Evolutionary conservation across 2,797 vertebrate species (phyloP).

Genomic region (Neoniphon sammara): DNA sequence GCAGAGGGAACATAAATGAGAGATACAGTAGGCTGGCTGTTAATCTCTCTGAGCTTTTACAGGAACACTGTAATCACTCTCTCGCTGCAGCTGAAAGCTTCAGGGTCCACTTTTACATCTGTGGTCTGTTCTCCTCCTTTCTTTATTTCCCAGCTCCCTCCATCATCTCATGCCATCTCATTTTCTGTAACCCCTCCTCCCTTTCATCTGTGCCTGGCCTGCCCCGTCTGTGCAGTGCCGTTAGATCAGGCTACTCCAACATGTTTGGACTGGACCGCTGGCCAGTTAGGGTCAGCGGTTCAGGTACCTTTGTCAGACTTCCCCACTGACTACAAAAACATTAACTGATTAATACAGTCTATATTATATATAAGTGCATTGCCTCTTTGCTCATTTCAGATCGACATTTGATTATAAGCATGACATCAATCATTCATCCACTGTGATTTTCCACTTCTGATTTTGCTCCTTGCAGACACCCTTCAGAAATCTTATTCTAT

Average conservation of each 20-base stretch:
- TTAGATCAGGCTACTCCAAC: slow-evolving; percentile 11
- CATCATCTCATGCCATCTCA: slow-evolving; percentile 3
- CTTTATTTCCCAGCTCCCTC: slow-evolving; percentile 6
- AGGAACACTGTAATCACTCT: slow-evolving; percentile 48
- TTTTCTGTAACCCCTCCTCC: slow-evolving; percentile 3
- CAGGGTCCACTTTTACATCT: not conserved
- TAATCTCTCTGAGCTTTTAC: slow-evolving; percentile 32
- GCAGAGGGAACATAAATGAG: slow-evolving; percentile 8
- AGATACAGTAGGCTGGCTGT: slow-evolving; percentile 16
- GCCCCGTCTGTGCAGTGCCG: not conserved
- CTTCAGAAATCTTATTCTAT: no score
- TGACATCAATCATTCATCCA: no score
- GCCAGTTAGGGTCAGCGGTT: not conserved
- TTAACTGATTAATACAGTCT: no score
- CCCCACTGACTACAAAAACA: no score
- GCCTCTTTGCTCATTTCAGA: not conserved
- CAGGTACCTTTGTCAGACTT: no score
- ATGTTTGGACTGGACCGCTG: no score
- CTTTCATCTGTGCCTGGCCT: not conserved
- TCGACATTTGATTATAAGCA: not conserved
- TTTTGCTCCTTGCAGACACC: no score
- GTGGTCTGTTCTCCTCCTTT: no score
- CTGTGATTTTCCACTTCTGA: no score
- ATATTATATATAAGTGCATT: no score
- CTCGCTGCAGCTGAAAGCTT: not conserved